Evolutionary conservation across 2,797 vertebrate species (phyloP).

Genomic region (Sphenodon punctatus): DNA sequence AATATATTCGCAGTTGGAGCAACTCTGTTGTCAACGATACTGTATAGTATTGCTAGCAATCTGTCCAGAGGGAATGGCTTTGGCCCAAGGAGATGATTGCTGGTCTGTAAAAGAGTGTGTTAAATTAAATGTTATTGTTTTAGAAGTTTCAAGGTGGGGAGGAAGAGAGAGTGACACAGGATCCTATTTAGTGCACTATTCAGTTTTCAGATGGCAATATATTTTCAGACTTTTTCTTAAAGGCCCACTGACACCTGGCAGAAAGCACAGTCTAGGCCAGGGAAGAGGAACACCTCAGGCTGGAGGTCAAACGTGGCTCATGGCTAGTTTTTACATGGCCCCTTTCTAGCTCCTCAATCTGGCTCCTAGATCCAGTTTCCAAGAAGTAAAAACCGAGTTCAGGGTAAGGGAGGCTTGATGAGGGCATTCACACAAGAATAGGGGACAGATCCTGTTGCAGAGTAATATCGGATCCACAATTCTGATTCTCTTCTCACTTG

Average conservation of each 20-base stretch:
- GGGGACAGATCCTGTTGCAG: no score
- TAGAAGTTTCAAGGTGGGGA: no score
- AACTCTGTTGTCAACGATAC: conserved; percentile 94
- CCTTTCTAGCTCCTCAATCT: no score
- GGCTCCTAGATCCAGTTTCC: no score
- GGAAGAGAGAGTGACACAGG: not conserved
- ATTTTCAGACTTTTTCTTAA: not conserved
- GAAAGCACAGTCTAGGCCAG: not conserved
- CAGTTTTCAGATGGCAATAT: not conserved
- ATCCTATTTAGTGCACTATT: not conserved
- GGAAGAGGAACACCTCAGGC: no score
- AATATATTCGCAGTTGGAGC: conserved; percentile 94
- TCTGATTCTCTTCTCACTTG: no score
- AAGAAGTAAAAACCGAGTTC: no score
- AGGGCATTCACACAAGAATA: no score
- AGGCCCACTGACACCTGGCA: not conserved
- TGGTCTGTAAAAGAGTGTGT: conserved; percentile 81
- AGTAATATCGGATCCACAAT: no score
- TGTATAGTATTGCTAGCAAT: conserved; percentile 94
- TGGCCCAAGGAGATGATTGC: conserved; percentile 94
- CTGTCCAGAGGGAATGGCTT: conserved; percentile 95
- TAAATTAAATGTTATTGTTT: not conserved
- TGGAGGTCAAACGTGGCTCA: no score
- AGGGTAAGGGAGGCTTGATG: no score
- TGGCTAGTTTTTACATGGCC: no score